These are phyloP conservation scores for Drosophila dives DNA, from an alignment of 2,888 invertebrate species.

Conservation along the genomic window DNA sequence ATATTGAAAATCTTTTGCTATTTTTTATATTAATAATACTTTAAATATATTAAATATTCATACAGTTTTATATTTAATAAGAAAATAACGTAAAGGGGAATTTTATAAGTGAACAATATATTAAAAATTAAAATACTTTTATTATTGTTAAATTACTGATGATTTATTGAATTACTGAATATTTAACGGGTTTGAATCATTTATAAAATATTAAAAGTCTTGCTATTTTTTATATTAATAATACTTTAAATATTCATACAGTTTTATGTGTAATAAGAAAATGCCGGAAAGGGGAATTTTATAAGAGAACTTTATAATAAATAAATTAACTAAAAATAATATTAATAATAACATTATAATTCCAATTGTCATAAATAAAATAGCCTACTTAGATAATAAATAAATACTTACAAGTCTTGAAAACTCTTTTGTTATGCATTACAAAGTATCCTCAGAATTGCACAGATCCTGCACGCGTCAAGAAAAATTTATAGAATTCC, in stretches of 20 bases:
- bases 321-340: background rate
- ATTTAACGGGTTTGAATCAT: too few relatives aligned
- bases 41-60: too few relatives aligned
- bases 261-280: too few relatives aligned
- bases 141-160: too few relatives aligned
- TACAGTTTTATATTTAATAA: too few relatives aligned
- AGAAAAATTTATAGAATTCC: conserved; percentile 20
- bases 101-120: background rate
- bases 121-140: background rate
- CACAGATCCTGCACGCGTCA: background rate
- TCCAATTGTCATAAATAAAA: background rate
- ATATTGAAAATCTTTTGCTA: too few relatives aligned
- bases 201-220: too few relatives aligned
- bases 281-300: background rate
- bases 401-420: background rate
- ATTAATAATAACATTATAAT: background rate
- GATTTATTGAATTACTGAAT: too few relatives aligned
- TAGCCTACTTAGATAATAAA: background rate
- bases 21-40: too few relatives aligned
- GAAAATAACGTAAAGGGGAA: too few relatives aligned
- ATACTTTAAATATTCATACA: too few relatives aligned
- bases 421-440: background rate
- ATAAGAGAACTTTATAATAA: background rate
- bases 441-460: background rate
- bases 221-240: too few relatives aligned